A percentile compares a stretch with the other conserved stretches of the same genome.
phyloP scores from a whole-genome alignment of 2,888 invertebrate species.

The Drosophila glabriapex region DNA sequence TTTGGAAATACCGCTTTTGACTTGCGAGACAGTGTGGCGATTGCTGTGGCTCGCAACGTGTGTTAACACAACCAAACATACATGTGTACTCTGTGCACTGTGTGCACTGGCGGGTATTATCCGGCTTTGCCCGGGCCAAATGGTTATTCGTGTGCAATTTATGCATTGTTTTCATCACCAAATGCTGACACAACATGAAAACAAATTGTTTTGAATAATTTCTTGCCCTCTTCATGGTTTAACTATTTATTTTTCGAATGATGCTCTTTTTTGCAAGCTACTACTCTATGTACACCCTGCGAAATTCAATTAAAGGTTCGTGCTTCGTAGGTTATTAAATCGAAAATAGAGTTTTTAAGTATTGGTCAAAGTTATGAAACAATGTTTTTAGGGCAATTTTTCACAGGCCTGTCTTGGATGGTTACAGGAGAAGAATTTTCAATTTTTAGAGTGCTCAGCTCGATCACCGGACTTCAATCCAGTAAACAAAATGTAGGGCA shows the following conservation, averaged over 20 bases:
- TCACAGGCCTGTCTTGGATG: neutral
- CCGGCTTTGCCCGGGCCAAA: slow-evolving; percentile 12
- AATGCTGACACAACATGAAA: slow-evolving; percentile 1
- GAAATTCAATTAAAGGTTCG: neutral
- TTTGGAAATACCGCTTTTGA: slow-evolving; percentile 82
- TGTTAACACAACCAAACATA: slow-evolving; percentile 21
- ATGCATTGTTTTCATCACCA: slow-evolving; percentile 2
- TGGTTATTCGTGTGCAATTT: neutral
- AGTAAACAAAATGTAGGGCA: neutral
- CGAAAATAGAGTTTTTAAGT: neutral
- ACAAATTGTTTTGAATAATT: neutral
- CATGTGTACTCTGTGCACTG: slow-evolving; percentile 1
- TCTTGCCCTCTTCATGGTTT: neutral
- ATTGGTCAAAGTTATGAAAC: neutral
- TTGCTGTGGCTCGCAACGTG: slow-evolving; percentile 60
- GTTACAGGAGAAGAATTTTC: neutral
- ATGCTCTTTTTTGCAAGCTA: neutral
- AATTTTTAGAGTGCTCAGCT: neutral
- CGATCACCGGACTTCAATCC: neutral
- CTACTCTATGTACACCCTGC: neutral
- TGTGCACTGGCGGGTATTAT: neutral
- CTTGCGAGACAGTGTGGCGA: slow-evolving; percentile 82
- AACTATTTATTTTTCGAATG: neutral
- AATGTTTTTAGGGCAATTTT: too few relatives aligned
- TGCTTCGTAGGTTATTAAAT: neutral